These are phyloP conservation scores for Papilio glaucus DNA, from an alignment of 1,140 invertebrate genomes.

Conservation along the genomic window DNA sequence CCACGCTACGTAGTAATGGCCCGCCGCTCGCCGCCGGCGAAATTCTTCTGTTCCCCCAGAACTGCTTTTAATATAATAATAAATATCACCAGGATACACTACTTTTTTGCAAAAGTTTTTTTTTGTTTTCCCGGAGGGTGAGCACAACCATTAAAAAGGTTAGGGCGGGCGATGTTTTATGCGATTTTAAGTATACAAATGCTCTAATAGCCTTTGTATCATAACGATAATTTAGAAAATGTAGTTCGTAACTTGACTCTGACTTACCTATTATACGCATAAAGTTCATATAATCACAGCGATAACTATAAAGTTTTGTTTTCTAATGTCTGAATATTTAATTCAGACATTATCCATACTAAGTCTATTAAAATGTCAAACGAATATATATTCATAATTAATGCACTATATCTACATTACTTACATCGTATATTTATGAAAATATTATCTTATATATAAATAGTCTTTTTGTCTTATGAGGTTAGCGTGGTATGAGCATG, in stretches of 20 bases:
- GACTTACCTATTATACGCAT: too few relatives aligned
- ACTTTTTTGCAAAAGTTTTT: slow-evolving; percentile 76
- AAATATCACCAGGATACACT: slow-evolving; percentile 78
- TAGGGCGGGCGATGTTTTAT: slow-evolving; percentile 75
- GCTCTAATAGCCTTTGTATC: slow-evolving; percentile 67
- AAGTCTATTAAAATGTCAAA: too few relatives aligned
- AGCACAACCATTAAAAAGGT: slow-evolving; percentile 78
- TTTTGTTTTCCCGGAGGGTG: slow-evolving; percentile 77
- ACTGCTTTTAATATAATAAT: slow-evolving; percentile 80
- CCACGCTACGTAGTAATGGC: slow-evolving; percentile 68
- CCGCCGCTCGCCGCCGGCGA: slow-evolving; percentile 70
- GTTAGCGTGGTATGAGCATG: too few relatives aligned
- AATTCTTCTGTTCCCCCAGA: slow-evolving; percentile 68
- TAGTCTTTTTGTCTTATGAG: too few relatives aligned
- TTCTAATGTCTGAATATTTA: too few relatives aligned
- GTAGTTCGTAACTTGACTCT: neutral
- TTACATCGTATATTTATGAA: too few relatives aligned
- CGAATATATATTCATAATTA: too few relatives aligned
- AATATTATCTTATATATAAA: too few relatives aligned
- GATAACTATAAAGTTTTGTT: too few relatives aligned
- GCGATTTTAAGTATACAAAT: slow-evolving; percentile 77
- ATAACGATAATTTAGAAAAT: slow-evolving; percentile 52
- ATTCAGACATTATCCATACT: too few relatives aligned
- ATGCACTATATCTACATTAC: too few relatives aligned
- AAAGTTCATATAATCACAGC: too few relatives aligned